Percentiles rank a stretch among this genome's conserved stretches.
These are phyloP conservation scores for Psittacula echo DNA, from an alignment of 2,797 vertebrate genomes.

Conservation along the genomic window DNA sequence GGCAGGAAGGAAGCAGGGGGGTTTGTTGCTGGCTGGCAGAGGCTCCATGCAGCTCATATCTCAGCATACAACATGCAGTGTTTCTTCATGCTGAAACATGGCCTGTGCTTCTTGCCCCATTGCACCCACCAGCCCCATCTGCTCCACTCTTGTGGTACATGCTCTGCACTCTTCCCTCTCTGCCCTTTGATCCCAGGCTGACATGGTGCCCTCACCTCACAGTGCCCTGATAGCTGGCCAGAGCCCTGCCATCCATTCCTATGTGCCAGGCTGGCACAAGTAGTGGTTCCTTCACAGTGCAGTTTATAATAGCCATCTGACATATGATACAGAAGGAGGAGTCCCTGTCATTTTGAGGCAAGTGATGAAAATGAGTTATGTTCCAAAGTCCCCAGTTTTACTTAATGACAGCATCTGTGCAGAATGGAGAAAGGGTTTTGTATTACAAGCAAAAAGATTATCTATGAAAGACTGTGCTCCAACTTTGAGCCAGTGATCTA, in stretches of 20 bases:
- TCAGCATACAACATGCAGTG: fast-evolving
- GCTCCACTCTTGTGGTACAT: neutral
- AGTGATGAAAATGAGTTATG: neutral
- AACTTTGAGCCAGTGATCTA: neutral
- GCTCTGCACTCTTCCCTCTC: neutral
- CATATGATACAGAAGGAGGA: neutral
- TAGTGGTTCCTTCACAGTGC: neutral
- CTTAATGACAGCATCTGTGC: neutral
- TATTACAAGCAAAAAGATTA: neutral
- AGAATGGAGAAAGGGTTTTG: neutral
- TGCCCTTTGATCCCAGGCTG: neutral
- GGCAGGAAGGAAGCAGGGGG: neutral
- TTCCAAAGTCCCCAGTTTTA: neutral
- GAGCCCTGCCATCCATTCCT: neutral
- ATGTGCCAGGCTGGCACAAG: neutral
- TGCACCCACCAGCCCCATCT: neutral
- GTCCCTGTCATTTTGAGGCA: neutral
- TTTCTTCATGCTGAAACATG: neutral
- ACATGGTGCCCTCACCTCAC: neutral
- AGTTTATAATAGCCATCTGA: neutral
- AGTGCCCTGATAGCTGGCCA: neutral
- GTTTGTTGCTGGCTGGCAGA: neutral
- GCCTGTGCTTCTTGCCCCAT: neutral
- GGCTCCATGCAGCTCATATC: no score
- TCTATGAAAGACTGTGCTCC: neutral